phyloP scores from a whole-genome alignment of 2,797 vertebrate genomes.

The Limosa lapponica region DNA sequence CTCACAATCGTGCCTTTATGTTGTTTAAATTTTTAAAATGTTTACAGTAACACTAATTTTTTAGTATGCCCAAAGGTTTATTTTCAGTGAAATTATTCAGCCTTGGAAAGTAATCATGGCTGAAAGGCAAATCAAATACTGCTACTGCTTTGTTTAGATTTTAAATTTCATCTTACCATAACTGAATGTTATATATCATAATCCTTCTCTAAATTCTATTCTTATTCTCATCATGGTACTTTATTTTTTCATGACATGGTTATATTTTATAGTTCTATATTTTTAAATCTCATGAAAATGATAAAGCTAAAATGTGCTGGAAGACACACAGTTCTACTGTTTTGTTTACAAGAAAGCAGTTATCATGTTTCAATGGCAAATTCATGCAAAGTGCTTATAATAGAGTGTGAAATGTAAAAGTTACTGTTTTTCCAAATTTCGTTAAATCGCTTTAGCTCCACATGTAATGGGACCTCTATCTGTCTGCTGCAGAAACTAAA shows the following conservation, averaged over 20 bases:
- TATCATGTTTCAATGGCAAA: neutral
- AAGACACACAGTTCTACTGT: neutral
- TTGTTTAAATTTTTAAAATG: constrained; percentile 46
- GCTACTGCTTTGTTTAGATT: neutral
- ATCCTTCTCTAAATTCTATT: neutral
- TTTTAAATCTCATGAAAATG: neutral
- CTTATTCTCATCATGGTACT: neutral
- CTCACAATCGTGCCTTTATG: neutral
- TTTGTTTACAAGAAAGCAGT: neutral
- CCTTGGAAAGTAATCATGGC: neutral
- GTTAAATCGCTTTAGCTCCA: neutral
- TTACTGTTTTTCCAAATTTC: neutral
- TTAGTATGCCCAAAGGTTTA: neutral
- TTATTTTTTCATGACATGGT: neutral
- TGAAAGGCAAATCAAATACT: constrained; percentile 19
- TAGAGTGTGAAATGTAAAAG: neutral
- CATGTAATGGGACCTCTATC: neutral
- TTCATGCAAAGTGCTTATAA: neutral
- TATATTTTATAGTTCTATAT: neutral
- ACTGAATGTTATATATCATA: neutral
- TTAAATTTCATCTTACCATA: neutral
- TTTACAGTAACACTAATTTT: constrained; percentile 24
- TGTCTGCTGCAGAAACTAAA: neutral
- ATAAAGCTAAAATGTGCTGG: neutral
- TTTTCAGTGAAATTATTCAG: constrained; percentile 28